Percentiles rank a stretch among this genome's conserved stretches.
phyloP scores from a whole-genome alignment of 1,140 invertebrate genomes.

The Batillaria attramentaria region DNA sequence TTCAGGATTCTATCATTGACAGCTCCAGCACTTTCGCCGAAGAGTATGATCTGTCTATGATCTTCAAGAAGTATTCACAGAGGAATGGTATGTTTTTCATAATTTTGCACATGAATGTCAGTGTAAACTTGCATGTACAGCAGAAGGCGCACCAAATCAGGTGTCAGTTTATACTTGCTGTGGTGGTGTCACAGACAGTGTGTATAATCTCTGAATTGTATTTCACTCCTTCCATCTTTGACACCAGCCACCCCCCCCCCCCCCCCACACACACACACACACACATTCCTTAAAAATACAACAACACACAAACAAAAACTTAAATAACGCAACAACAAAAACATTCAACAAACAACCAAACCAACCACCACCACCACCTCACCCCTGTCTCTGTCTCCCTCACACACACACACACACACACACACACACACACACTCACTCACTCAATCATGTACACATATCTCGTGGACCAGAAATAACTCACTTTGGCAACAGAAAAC shows the following conservation, averaged over 20 bases:
- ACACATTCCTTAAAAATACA: not conserved
- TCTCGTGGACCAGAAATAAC: too few species aligned
- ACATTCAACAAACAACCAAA: not conserved
- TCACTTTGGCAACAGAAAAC: too few species aligned
- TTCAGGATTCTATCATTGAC: slow-evolving; percentile 73
- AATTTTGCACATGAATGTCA: too few species aligned
- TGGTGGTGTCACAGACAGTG: too few species aligned
- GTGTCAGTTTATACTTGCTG: too few species aligned
- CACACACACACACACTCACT: not conserved
- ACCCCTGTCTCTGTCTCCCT: not conserved
- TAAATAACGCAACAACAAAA: not conserved
- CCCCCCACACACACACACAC: not conserved
- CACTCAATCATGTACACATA: not conserved
- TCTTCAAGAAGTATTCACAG: slow-evolving; percentile 75
- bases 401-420: not conserved
- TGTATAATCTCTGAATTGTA: not conserved
- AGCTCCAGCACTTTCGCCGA: slow-evolving; percentile 65
- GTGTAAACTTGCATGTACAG: too few species aligned
- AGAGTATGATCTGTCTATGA: slow-evolving; percentile 66
- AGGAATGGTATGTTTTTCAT: slow-evolving; percentile 75
- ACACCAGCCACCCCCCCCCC: too few species aligned
- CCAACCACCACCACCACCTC: too few species aligned
- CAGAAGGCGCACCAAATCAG: too few species aligned
- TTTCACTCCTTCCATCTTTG: not conserved
- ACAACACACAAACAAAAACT: not conserved